Evolutionary conservation across 2,888 invertebrate species (phyloP).

Genomic region (Perizoma affinitatum): DNA sequence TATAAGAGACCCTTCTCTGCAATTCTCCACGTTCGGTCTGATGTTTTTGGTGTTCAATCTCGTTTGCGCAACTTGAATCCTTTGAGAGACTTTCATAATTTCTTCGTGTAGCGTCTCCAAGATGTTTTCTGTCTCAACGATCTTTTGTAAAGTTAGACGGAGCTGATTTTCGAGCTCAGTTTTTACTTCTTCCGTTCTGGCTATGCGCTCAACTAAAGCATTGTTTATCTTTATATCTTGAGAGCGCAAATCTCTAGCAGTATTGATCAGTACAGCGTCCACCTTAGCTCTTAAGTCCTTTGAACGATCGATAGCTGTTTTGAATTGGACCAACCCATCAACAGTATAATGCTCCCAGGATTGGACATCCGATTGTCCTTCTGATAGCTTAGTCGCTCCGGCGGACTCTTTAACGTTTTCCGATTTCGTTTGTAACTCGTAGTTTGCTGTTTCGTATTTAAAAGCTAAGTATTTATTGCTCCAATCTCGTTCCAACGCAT

Average conservation of each 20-base stretch:
- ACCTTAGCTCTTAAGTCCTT: slow-evolving; percentile 88
- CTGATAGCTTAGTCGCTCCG: slow-evolving; percentile 91
- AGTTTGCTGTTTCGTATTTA: slow-evolving; percentile 88
- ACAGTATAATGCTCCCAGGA: slow-evolving; percentile 93
- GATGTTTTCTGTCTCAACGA: slow-evolving; percentile 74
- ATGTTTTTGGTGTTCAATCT: slow-evolving; percentile 71
- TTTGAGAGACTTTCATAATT: slow-evolving; percentile 69
- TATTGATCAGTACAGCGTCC: slow-evolving; percentile 89
- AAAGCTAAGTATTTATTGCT: slow-evolving; percentile 93
- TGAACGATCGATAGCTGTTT: slow-evolving; percentile 89
- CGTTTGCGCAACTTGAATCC: slow-evolving; percentile 75
- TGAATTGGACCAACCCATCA: slow-evolving; percentile 89
- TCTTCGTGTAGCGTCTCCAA: slow-evolving; percentile 70
- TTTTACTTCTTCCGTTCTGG: slow-evolving; percentile 90
- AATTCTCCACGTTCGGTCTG: slow-evolving; percentile 74
- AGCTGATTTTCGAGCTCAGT: slow-evolving; percentile 88
- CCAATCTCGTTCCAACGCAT: slow-evolving; percentile 93
- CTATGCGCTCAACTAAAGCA: slow-evolving; percentile 88
- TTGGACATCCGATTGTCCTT: slow-evolving; percentile 92
- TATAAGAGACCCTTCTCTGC: slow-evolving; percentile 72
- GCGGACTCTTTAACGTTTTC: slow-evolving; percentile 89
- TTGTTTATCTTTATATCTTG: slow-evolving; percentile 92
- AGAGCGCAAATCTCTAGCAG: slow-evolving; percentile 90
- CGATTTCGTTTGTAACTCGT: slow-evolving; percentile 88
- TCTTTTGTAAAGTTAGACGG: slow-evolving; percentile 73